Base-by-base conservation (phyloP, 92 coral and sea anemone species). In the Meandrina meandrites region DNA sequence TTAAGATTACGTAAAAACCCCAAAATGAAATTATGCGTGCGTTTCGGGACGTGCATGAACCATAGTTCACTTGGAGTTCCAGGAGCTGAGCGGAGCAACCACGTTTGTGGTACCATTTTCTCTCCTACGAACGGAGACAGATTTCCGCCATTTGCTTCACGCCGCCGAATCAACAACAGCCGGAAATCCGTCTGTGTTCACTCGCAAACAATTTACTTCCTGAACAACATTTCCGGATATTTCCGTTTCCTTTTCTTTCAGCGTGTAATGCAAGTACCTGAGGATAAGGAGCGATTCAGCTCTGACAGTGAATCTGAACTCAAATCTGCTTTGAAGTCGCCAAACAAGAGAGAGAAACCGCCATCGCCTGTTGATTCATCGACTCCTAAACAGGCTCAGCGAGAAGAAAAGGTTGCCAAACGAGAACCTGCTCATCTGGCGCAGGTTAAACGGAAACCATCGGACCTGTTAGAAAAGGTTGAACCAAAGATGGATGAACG, bases 221-320 rank as follows among this genome's bases (percentile, higher is more conserved):
- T 13, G 53, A 48, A 48, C 14, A 48, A 9, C 4, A 48, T 48
- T 48, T 8, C 53, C 53, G 53, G 53, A 48, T 48, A 48, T 12
- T 8, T 27, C 13, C 27, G 5, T 60, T 24, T 60, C 31, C 30
- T n/a, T 60, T 0, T 60, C 13, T 84, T 86, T 75, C 82, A 94
- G 98, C 94, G 94, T 40, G 87, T 91, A 32, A 94, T 94, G 94
- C 90, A 89, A 32, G 93, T 92, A 4, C 98, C 98, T 5, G 87
- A 81, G 14, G 92, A 92, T 13, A 93, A 85, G 16, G 90, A 86
- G 57, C 84, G 80, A 14, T 78, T 82, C 84, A 62, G 78, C 78
- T 68, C 72, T 67, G 90, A 81, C 53, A 84, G 78, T 14, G 89
- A 77, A n/a, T 88, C 51, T 40, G 84, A 79, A 81, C 16, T 82